phyloP scores from a whole-genome alignment of 2,888 invertebrate species.

The Clunio marinus region DNA sequence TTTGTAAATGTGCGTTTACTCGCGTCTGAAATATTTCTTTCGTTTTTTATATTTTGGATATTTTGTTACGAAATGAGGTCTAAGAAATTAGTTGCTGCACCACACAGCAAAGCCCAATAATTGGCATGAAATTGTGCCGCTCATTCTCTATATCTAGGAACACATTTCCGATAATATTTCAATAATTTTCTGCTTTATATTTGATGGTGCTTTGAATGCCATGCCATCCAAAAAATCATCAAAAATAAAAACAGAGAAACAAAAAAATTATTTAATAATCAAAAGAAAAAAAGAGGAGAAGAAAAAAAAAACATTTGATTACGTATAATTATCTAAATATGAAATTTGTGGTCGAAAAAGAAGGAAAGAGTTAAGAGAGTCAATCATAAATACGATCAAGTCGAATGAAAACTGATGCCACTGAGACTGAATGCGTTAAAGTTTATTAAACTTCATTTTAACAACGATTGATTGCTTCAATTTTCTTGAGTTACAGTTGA shows the following conservation, averaged over 20 bases:
- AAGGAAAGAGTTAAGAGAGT: too few relatives aligned
- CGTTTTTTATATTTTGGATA: neutral
- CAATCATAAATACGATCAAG: too few relatives aligned
- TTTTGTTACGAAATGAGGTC: conserved; percentile 8
- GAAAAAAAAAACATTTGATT: too few relatives aligned
- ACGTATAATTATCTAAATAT: conserved; percentile 18
- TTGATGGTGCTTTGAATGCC: neutral
- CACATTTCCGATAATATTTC: neutral
- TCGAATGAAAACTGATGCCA: too few relatives aligned
- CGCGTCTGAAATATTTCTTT: conserved; percentile 1
- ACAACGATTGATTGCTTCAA: too few relatives aligned
- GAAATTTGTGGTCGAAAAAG: too few relatives aligned
- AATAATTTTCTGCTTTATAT: conserved; percentile 24
- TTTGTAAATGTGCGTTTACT: conserved; percentile 8
- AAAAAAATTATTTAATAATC: conserved; percentile 33
- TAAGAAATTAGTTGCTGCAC: conserved; percentile 32
- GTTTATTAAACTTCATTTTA: too few relatives aligned
- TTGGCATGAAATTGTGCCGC: conserved; percentile 32
- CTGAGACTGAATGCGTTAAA: too few relatives aligned
- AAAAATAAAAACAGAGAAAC: neutral
- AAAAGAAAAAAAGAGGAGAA: conserved; percentile 26
- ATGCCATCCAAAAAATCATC: conserved; percentile 9
- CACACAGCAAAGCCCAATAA: conserved; percentile 19
- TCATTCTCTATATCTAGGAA: neutral
- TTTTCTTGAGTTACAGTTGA: too few relatives aligned